Evolutionary conservation across 2,888 invertebrate genomes (phyloP).

Genomic region (Scaptomyza parva): DNA sequence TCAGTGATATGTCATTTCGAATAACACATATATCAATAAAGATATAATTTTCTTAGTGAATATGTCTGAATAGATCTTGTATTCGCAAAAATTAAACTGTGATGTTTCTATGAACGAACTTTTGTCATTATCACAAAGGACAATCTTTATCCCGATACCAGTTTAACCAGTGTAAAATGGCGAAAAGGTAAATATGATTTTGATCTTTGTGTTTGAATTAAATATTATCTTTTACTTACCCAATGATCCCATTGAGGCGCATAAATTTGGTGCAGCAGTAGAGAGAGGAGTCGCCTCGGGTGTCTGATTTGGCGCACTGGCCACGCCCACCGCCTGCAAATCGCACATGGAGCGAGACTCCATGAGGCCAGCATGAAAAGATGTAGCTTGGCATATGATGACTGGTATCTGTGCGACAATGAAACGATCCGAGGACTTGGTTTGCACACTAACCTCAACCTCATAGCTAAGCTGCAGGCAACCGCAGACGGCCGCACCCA

Average conservation of each 20-base stretch:
- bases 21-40: too few relatives aligned
- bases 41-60: too few relatives aligned
- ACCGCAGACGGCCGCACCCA: constrained; percentile 56
- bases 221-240: constrained; percentile 52
- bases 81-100: too few relatives aligned
- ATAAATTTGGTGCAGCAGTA: constrained; percentile 32
- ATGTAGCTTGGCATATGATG: constrained; percentile 52
- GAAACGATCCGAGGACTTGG: constrained; percentile 52
- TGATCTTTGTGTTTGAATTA: not conserved
- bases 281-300: constrained; percentile 24
- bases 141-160: too few relatives aligned
- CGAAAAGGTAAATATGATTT: too few relatives aligned
- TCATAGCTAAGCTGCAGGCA: constrained; percentile 79
- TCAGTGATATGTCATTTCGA: too few relatives aligned
- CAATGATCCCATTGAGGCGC: constrained; percentile 60
- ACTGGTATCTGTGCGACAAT: constrained; percentile 69
- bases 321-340: constrained; percentile 19
- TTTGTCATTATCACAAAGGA: too few relatives aligned
- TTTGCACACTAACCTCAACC: constrained; percentile 70
- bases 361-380: constrained; percentile 9
- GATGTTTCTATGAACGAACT: too few relatives aligned
- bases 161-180: too few relatives aligned
- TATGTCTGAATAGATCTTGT: too few relatives aligned
- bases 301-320: constrained; percentile 44
- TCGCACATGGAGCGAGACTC: constrained; percentile 15